These are phyloP conservation scores for Serranus cabrilla DNA, from an alignment of 2,797 vertebrate species.

Conservation along the genomic window DNA sequence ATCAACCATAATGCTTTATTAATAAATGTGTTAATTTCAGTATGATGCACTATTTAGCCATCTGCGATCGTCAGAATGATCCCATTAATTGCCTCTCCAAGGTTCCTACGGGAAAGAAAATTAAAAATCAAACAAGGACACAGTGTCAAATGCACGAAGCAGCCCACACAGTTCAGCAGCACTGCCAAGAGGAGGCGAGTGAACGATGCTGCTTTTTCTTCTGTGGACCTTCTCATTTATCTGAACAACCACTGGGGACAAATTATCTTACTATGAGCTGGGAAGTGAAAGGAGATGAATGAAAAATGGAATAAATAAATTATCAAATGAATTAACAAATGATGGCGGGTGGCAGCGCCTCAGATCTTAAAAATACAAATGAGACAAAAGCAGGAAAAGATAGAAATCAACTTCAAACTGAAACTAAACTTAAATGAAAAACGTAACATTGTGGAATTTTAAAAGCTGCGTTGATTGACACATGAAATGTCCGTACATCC, in stretches of 20 bases:
- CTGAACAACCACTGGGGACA: conserved; percentile 27
- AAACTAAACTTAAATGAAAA: neutral
- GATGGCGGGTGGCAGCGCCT: neutral
- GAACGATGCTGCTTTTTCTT: conserved; percentile 16
- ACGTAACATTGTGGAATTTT: neutral
- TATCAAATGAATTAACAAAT: conserved; percentile 22
- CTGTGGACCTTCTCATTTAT: conserved; percentile 37
- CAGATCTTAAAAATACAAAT: conserved; percentile 15
- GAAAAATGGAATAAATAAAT: conserved; percentile 22
- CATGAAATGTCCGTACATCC: conserved; percentile 13
- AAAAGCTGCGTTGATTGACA: conserved; percentile 7
- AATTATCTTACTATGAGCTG: conserved; percentile 8
- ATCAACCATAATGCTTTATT: conserved; percentile 4
- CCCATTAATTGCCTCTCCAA: conserved; percentile 39
- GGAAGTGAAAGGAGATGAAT: conserved; percentile 24
- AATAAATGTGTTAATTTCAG: conserved; percentile 18
- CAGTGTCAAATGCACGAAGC: conserved; percentile 37
- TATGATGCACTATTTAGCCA: conserved; percentile 26
- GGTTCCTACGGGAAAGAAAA: conserved; percentile 49
- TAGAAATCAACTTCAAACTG: neutral
- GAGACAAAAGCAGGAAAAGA: neutral
- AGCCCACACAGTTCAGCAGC: conserved; percentile 47
- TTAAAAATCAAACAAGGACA: conserved; percentile 60
- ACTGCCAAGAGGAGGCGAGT: conserved; percentile 36
- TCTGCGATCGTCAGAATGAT: conserved; percentile 30